Evolutionary conservation across 2,113 vertebrate genomes (phyloP), one percentile per base, ranked within the genome.

Genomic region (Callorhinus ursinus): DNA sequence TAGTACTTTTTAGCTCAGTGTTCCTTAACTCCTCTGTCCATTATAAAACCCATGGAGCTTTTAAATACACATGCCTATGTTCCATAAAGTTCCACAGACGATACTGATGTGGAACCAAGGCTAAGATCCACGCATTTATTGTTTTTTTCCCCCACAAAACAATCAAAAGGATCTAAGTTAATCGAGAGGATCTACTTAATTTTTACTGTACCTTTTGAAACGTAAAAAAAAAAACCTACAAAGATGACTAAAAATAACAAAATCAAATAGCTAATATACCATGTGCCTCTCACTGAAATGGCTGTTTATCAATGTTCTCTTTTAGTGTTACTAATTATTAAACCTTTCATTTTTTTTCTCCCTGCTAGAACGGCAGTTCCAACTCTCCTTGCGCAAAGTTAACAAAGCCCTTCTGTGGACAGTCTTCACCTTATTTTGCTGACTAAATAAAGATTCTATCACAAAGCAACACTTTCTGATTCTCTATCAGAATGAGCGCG

Each of bases 291-390:
- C 53, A 79, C 7, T 79, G 67, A 93, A 77, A 7, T 91, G 15
- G 88, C 39, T 57, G 5, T 33, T 92, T 84, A 90, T 79, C 4
- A 67, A 71, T 49, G 16, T 42, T 95, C 39, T 65, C 33, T 95
- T 88, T 85, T 57, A 94, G 19, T 93, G 33, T 96, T 94, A 72
- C 3, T 87, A 26, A 97, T 71, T 87, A 88, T 57, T 83, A 59
- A 81, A 59, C 1, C 67, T 39, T 46, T 80, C 67, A 53, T 55
- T 61, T 39, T 39, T 2, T 2, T 9, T 31, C 24, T 42, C 39
- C 8, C 21, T 88, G 4, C 12, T 28, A 55, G 8, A 97, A 55
- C 22, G 21, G 22, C 59, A 94, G 26, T 96, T 97, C 16, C 92
- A 77, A 80, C 7, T 92, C 31, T 61, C 61, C 92, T 31, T 88